Percentiles rank a stretch among this genome's conserved stretches.
Conservation (phyloP, 2,888 invertebrate species). For the Dinocampus coccinellae region DNA sequence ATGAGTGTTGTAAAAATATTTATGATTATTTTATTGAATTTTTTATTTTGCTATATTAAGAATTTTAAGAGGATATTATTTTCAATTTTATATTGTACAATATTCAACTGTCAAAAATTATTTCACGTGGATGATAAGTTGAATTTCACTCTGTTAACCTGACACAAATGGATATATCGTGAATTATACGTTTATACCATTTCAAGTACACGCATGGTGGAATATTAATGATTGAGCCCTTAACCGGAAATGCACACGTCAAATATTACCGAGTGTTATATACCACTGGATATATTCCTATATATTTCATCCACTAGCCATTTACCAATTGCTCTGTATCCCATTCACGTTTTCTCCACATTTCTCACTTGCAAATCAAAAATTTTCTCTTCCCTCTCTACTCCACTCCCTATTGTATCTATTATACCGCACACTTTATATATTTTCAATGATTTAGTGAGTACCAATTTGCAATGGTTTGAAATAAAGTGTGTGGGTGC, state of each 20-base stretch:
- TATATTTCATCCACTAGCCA: background rate
- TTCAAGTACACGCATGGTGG: conserved; percentile 39
- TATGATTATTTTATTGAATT: too few species aligned
- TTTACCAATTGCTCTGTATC: background rate
- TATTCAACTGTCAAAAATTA: too few species aligned
- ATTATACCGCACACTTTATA: background rate
- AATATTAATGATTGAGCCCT: conserved; percentile 35
- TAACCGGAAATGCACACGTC: conserved; percentile 41
- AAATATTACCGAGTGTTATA: conserved; percentile 33
- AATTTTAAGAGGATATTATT: background rate
- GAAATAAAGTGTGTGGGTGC: background rate
- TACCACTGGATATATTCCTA: background rate
- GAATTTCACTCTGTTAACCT: conserved; percentile 5
- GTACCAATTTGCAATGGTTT: background rate
- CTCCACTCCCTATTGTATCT: background rate
- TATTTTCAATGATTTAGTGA: background rate
- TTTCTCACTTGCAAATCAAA: too few species aligned
- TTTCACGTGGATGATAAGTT: background rate
- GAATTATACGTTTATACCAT: conserved; percentile 43
- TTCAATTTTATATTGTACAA: background rate
- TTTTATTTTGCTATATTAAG: too few species aligned
- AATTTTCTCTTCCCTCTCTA: background rate
- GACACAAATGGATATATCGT: conserved; percentile 37
- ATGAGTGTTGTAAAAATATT: too few species aligned
- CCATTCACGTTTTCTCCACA: background rate